These are phyloP conservation scores for Enteromius fasciolatus DNA, from an alignment of 2,797 vertebrate genomes.

Conservation along the genomic window DNA sequence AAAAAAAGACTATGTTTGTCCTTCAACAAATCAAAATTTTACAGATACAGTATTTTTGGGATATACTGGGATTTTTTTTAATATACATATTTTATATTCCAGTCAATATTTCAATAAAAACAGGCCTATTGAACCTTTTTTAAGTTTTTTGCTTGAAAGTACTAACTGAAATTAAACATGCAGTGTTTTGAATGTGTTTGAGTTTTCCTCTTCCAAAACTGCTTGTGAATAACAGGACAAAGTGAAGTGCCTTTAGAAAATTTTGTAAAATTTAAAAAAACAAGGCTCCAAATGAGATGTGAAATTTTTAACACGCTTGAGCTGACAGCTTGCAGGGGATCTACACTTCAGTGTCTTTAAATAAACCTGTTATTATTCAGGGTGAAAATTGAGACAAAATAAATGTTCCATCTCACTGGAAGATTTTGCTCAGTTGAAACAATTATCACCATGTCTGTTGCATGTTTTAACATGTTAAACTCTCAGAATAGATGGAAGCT, in stretches of 20 bases:
- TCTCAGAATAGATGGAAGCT: conserved; percentile 17
- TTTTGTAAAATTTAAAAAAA: conserved; percentile 19
- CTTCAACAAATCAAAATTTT: conserved; percentile 8
- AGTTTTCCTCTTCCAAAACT: not conserved
- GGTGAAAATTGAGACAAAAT: conserved; percentile 76
- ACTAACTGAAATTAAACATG: not conserved
- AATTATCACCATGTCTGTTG: conserved; percentile 76
- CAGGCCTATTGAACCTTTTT: not conserved
- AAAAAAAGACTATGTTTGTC: conserved; percentile 18
- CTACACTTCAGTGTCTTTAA: conserved; percentile 72
- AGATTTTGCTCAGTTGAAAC: conserved; percentile 70
- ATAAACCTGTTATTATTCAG: conserved; percentile 78
- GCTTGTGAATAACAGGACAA: conserved; percentile 63
- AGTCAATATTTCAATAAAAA: not conserved
- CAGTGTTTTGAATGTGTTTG: not conserved
- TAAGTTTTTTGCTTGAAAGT: not conserved
- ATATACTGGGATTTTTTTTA: not conserved
- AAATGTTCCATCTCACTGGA: conserved; percentile 71
- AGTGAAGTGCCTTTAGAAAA: conserved; percentile 3
- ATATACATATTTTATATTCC: not conserved
- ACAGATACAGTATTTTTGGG: not conserved
- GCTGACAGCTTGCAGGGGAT: conserved; percentile 71
- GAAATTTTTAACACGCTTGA: conserved; percentile 63
- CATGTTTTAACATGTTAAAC: conserved; percentile 71
- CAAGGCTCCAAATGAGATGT: conserved; percentile 45